Evolutionary conservation across 2,888 invertebrate species (phyloP), one percentile per base, ranked within the genome.

Genomic region (Ommatoiulus sabulosus): DNA sequence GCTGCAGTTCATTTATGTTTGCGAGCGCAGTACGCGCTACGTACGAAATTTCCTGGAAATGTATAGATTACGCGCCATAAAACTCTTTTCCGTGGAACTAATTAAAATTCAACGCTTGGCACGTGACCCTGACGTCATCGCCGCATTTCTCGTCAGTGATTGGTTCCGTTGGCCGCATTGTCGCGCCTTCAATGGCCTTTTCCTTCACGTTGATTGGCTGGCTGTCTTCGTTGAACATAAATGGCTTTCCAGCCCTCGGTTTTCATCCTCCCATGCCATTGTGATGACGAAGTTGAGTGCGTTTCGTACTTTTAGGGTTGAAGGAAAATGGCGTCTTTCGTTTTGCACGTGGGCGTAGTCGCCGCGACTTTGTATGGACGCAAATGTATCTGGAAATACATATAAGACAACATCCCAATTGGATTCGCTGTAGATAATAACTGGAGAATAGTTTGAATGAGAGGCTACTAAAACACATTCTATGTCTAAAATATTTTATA

Each of bases 251-350:
- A 12, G 1, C 12, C 35, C 24, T 24, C 24, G 8, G 24, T 24
- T 4, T 72, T 72, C 24, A 7, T 24, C 12, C n/a, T 24, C 24
- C 24, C 24, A 10, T 80, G 80, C 80, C 80, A 80, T 80, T 43
- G 12, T 35, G 10, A 35, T 80, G 35, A 35, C 10, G 35, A 80
- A 35, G 15, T 15, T 15, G 3, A 10, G 80, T 80, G 15, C 35
- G 15, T 35, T 80, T 80, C 80, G 80, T 35, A 80, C 35, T 80
- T 80, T 80, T 8, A 3, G 12, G 3, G 0, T 43, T 35, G 80
- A 80, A 80, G 24, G 63, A 63, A 80, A 43, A 80, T 80, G 35
- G 80, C 80, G 80, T 80, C 24, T 80, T 80, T 80, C 80, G 80
- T 35, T 80, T 80, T 80, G 35, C 80, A 80, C 80, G 12, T 15